A percentile compares a stretch with the other conserved stretches of the same genome.
Conservation (phyloP, 2,797 vertebrate species). For the Allobates femoralis region DNA sequence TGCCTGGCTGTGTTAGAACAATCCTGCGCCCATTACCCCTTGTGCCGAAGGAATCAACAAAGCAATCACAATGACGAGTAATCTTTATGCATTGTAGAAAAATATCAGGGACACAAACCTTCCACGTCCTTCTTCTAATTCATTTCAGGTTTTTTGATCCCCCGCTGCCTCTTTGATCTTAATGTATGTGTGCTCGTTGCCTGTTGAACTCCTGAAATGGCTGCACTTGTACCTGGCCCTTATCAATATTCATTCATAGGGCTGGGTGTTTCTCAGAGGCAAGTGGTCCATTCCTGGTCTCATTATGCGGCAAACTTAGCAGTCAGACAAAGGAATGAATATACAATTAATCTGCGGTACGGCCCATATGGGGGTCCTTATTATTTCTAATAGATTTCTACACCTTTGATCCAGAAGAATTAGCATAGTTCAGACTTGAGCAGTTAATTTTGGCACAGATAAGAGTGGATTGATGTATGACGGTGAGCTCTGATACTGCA, state of each 20-base stretch:
- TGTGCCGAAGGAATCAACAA: constrained; percentile 54
- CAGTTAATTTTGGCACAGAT: not conserved
- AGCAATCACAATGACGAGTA: constrained; percentile 58
- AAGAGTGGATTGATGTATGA: not conserved
- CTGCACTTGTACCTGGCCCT: constrained; percentile 58
- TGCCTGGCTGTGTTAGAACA: constrained; percentile 64
- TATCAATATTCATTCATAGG: constrained; percentile 43
- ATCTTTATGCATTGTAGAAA: constrained; percentile 65
- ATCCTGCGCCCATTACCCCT: constrained; percentile 54
- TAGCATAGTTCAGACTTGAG: constrained; percentile 28
- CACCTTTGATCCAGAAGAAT: not conserved
- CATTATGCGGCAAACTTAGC: constrained; percentile 15
- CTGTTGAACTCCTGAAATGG: constrained; percentile 63
- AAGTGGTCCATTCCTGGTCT: not conserved
- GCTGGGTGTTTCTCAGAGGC: constrained; percentile 32
- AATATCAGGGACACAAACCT: constrained; percentile 66
- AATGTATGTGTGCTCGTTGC: constrained; percentile 57
- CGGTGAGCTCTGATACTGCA: not conserved
- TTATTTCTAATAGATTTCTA: constrained; percentile 30
- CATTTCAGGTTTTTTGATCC: constrained; percentile 64
- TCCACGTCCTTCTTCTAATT: constrained; percentile 46
- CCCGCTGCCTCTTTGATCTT: constrained; percentile 71
- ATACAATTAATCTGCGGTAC: not conserved
- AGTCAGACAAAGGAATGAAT: constrained; percentile 38
- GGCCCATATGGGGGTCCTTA: not conserved